Base-by-base conservation (phyloP, 2,113 vertebrate genomes). In the Macheiramphus alcinus region DNA sequence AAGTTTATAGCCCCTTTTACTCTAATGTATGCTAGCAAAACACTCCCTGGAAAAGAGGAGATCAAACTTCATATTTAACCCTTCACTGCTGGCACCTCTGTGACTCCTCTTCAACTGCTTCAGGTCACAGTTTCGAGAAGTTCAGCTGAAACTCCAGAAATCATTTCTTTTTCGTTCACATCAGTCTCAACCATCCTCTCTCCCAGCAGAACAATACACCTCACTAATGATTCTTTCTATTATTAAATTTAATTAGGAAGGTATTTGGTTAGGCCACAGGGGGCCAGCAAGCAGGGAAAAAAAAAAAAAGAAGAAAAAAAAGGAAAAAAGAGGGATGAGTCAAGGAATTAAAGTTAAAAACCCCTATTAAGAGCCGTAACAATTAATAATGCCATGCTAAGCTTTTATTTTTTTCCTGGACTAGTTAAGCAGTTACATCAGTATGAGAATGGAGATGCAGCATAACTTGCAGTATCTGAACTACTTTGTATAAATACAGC, bases 211-310 rank as follows among this genome's bases (percentile, higher is more conserved):
- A 52, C 62, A 65, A 11, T 48, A 29, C 32, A 26, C 25, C 56
- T 68, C 80, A 8, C 42, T 97, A 74, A 96, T 80, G 62, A 95
- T 42, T 50, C 68, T 70, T 94, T 80, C 91, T 86, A 38, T 96
- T 96, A 94, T 75, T 91, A 85, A 81, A 96, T 92, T 96, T 96
- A 97, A 98, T 98, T 94, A 96, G 96, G 63, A 52, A 92, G 68
- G 83, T 72, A 91, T 94, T 95, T 83, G 25, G 63, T 84, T 74
- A 90, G 76, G 82, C 73, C 95, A 95, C 10, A 1, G 45, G 71
- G 43, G 94, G 27, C 19, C 38, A 93, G 43, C 52, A 80, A 56
- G 65, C 7, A 58, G 78, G 62, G 34, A 40, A 40, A 6, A 11
- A 32, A 27, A 16, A 13, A 16, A 55, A 17, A 27, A 52, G 15